Percentiles rank a stretch among this genome's conserved stretches.
phyloP scores from a whole-genome alignment of 2,888 invertebrate genomes.

The Platycheirus rosarum region DNA sequence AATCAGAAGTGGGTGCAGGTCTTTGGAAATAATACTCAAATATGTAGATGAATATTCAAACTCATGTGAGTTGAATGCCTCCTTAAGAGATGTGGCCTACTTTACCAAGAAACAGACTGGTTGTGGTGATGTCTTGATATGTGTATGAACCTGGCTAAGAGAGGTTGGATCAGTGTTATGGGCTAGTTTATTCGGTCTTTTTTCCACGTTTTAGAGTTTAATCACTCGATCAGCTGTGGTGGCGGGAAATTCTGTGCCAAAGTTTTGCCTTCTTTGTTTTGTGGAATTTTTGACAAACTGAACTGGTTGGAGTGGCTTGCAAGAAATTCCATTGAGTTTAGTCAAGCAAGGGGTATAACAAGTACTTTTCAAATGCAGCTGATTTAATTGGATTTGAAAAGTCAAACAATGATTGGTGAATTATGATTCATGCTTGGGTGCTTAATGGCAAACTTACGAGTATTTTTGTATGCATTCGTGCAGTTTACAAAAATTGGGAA shows the following conservation, averaged over 20 bases:
- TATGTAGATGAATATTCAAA: not conserved
- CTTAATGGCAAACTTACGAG: too few relatives aligned
- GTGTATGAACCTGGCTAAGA: too few relatives aligned
- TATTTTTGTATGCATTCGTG: too few relatives aligned
- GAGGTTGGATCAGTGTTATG: not conserved
- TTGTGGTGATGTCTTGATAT: constrained; percentile 7
- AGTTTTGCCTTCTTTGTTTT: not conserved
- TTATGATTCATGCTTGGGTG: not conserved
- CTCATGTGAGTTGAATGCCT: constrained; percentile 54
- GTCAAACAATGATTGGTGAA: too few relatives aligned
- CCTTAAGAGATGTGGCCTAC: constrained; percentile 59
- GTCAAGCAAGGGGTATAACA: not conserved
- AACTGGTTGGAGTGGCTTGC: constrained; percentile 1
- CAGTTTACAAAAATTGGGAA: too few relatives aligned
- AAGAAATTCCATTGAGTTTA: constrained; percentile 2
- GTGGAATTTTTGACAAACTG: not conserved
- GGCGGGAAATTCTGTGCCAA: constrained; percentile 24
- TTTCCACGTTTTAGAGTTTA: constrained; percentile 22
- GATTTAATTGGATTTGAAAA: too few relatives aligned
- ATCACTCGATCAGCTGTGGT: constrained; percentile 10
- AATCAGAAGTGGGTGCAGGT: constrained; percentile 19
- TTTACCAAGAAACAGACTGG: constrained; percentile 11
- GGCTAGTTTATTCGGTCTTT: constrained; percentile 29
- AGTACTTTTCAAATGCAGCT: constrained; percentile 1
- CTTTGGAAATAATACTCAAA: constrained; percentile 7